Evolutionary conservation across 2,888 invertebrate genomes (phyloP).

Genomic region (Pseudococcus longispinus): DNA sequence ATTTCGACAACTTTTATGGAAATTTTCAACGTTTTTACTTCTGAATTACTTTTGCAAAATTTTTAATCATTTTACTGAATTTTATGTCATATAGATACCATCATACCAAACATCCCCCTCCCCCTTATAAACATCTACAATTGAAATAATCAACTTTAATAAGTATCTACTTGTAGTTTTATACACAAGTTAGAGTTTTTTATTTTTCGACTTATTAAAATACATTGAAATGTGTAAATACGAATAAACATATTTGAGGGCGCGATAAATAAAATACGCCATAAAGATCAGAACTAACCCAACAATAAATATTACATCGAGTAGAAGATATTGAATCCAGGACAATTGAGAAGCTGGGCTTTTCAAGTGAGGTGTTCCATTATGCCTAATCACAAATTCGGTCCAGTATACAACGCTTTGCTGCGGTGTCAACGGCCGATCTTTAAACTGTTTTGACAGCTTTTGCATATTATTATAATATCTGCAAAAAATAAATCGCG

Average conservation of each 20-base stretch:
- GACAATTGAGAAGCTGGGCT: not conserved
- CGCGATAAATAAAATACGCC: not conserved
- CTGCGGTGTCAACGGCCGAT: not conserved
- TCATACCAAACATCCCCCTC: no score
- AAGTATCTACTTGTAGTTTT: no score
- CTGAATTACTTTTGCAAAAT: no score
- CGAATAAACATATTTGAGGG: not conserved
- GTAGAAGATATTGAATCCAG: not conserved
- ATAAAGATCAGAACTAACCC: not conserved
- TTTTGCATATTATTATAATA: not conserved
- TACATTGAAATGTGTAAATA: not conserved
- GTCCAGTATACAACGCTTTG: conserved; percentile 1
- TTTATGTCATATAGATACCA: no score
- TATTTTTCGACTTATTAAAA: not conserved
- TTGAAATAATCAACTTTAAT: no score
- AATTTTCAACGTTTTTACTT: no score
- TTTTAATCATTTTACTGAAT: no score
- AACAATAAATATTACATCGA: not conserved
- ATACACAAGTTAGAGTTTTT: not conserved
- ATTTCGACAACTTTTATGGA: no score
- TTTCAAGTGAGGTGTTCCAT: not conserved
- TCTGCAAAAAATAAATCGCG: not conserved
- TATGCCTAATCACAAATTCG: not conserved
- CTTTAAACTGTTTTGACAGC: not conserved
- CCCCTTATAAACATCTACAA: no score